Evolutionary conservation across 2,113 vertebrate genomes (phyloP), one percentile per base, ranked within the genome.

Genomic region (cat (Felis catus)): DNA sequence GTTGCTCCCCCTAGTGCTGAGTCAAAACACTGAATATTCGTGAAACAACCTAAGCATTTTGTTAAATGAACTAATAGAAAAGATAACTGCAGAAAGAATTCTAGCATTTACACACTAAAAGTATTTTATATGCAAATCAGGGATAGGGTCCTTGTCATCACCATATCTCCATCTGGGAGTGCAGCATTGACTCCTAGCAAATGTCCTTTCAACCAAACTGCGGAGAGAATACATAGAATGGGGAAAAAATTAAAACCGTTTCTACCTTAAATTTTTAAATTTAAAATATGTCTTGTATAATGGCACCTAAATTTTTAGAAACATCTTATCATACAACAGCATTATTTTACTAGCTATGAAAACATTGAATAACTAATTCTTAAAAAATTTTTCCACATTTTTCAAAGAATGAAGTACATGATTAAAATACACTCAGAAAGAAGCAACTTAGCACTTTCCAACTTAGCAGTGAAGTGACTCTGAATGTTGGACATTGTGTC

Each of bases 1-100:
- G 4, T 65, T 94, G 78, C 95, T 82, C 97, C 97, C 95, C 83
- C 96, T 98, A 97, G 96, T 83, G 97, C 70, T 66, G 18, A 96
- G 61, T 96, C 63, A 80, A 95, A 71, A 89, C 12, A 96, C 58
- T 88, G 31, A 45, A 53, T 66, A 27, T 39, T 81, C 25, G 3
- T 65, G 21, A 88, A 27, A 78, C 27, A 23, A 74, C 0, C 0
- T 41, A 85, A 89, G 39, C 63, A 66, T 48, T 51, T 87, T 78
- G 21, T 4, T 68, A 6, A 45, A 53, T 68, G 51, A 96, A n/a
- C 51, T 68, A n/a, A 65, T 4, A 41, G 55, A 78, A 92, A 91
- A 91, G 9, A 15, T 79, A 91, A 83, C 9, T 55, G 10, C 27
- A 63, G 21, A 76, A 84, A 51, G 55, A 89, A 85, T 21, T 9